Evolutionary conservation across 1,140 invertebrate genomes (phyloP), one percentile per base, ranked within the genome.

Genomic region (Pseudomyrmex dendroicus): DNA sequence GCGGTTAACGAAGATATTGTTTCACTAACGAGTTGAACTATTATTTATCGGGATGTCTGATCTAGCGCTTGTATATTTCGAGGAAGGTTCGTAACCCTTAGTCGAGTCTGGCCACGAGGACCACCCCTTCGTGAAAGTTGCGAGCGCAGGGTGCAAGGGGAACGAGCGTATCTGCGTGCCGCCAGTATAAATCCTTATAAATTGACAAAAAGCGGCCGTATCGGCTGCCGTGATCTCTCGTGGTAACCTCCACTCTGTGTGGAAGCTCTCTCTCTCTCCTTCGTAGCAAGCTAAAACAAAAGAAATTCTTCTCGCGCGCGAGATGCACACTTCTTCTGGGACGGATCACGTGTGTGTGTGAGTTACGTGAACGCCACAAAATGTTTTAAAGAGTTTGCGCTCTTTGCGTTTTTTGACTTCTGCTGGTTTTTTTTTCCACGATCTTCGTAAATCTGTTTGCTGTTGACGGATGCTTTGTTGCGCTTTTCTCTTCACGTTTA

Each of bases 161-260:
- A 44, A 62, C 64, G 50, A 83, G 73, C 86, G 67, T 80, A 87
- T 87, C 86, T 78, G 83, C 64, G 86, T 76, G 64, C 86, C 82
- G 89, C 76, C 20, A 64, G 89, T 91, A 92, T 92, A 92, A 92
- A 92, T 92, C 91, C 89, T 92, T 92, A 92, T 92, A 92, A 92
- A 92, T 92, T 92, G 91, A 92, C 91, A 92, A 92, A 92, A 92
- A 91, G 90, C 89, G 66, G 89, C 76, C 85, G 80, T 92, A 91
- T 92, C 91, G 73, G 86, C 74, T 82, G 85, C 64, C 86, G 88
- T 85, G 90, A 92, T 92, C 91, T 92, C 91, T 92, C 85, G 77
- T 84, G 89, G 86, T 91, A 89, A 89, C 86, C 89, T 35, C 35
- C 85, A 86, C 87, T 89, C 87, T 85, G 70, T 85, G 70, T 50